phyloP scores from a whole-genome alignment of 2,888 invertebrate genomes.

The Eutolmus rufibarbis region DNA sequence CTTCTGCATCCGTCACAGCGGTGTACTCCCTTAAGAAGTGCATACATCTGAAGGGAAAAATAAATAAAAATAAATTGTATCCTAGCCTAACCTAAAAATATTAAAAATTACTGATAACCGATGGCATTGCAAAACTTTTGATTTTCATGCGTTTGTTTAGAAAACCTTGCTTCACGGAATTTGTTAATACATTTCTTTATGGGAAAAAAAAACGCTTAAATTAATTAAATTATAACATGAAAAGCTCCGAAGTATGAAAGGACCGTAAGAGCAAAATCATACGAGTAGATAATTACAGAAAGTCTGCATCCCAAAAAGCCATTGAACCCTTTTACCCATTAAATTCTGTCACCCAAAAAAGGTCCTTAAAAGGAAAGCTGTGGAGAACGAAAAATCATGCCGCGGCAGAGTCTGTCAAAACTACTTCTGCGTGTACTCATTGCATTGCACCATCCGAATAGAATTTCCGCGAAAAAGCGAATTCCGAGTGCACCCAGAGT shows the following conservation, averaged over 20 bases:
- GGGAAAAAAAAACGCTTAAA: too few species aligned
- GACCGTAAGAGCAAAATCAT: background rate
- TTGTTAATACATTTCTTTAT: too few species aligned
- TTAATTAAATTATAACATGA: too few species aligned
- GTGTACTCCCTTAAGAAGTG: too few species aligned
- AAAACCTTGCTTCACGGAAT: too few species aligned
- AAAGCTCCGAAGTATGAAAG: background rate
- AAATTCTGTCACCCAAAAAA: background rate
- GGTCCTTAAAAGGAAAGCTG: background rate
- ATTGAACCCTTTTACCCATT: background rate
- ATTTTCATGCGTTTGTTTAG: too few species aligned
- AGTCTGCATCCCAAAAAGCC: background rate
- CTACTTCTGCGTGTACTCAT: background rate
- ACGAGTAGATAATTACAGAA: background rate
- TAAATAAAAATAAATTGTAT: too few species aligned
- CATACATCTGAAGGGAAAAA: too few species aligned
- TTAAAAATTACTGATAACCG: too few species aligned
- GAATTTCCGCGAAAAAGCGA: background rate
- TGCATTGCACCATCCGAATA: background rate
- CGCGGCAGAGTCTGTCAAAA: background rate
- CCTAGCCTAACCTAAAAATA: too few species aligned
- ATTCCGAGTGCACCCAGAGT: background rate
- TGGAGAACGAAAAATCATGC: background rate
- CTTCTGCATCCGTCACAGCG: too few species aligned
- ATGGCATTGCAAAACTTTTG: too few species aligned